phyloP scores from a whole-genome alignment of 2,113 vertebrate genomes.

The Sinocyclocheilus grahami region DNA sequence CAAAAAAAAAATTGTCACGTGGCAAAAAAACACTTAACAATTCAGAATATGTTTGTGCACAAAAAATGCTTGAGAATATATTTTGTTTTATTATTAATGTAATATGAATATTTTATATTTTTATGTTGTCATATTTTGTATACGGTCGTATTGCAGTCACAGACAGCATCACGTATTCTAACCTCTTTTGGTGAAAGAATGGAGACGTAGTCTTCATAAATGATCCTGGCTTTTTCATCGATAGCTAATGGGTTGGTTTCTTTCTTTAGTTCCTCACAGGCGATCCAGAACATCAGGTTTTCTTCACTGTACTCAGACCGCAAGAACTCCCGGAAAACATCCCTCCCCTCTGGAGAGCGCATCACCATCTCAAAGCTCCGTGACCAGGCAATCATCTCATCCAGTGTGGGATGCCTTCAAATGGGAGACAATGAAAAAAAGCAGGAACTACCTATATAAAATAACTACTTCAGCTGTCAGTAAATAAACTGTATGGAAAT shows the following conservation, averaged over 20 bases:
- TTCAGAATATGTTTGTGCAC: too few relatives aligned
- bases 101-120: too few relatives aligned
- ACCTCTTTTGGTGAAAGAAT: conserved; percentile 72
- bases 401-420: conserved; percentile 81
- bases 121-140: too few relatives aligned
- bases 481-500: not conserved
- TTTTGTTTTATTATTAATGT: too few relatives aligned
- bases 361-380: conserved; percentile 98
- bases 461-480: not conserved
- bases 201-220: conserved; percentile 98
- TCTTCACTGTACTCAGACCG: conserved; percentile 95
- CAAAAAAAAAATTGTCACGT: too few relatives aligned
- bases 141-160: too few relatives aligned
- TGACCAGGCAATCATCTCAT: conserved; percentile 76
- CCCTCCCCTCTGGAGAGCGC: conserved; percentile 88
- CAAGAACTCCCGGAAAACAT: conserved; percentile 88
- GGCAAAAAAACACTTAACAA: too few relatives aligned
- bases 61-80: too few relatives aligned
- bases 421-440: conserved; percentile 18
- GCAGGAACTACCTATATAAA: conserved; percentile 1
- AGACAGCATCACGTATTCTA: too few relatives aligned
- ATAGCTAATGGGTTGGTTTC: conserved; percentile 85
- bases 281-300: conserved; percentile 98
- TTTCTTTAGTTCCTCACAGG: conserved; percentile 94
- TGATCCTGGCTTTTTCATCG: conserved; percentile 92